A percentile compares a stretch with the other conserved stretches of the same genome.
Conservation (phyloP, 2,888 invertebrate species). For the Tyria jacobaeae region DNA sequence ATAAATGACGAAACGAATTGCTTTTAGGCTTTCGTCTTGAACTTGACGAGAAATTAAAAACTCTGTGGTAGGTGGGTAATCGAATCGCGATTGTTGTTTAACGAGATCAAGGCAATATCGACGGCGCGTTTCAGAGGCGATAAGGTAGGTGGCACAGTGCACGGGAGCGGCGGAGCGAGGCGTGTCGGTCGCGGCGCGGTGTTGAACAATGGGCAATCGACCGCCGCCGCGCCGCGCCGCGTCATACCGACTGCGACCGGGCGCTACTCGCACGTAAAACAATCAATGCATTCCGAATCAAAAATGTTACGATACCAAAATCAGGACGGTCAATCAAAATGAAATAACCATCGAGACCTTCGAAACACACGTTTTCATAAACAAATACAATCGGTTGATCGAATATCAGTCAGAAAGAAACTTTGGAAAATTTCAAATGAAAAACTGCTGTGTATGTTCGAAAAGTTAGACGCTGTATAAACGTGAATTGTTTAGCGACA, state of each 20-base stretch:
- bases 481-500: background rate
- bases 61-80: slow-evolving; percentile 74
- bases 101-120: slow-evolving; percentile 79
- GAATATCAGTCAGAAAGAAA: background rate
- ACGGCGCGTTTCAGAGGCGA: slow-evolving; percentile 65
- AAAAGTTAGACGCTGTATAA: background rate
- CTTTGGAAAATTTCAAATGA: background rate
- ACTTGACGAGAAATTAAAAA: slow-evolving; percentile 65
- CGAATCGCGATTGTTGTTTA: slow-evolving; percentile 73
- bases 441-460: background rate
- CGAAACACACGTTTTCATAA: slow-evolving; percentile 11
- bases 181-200: slow-evolving; percentile 79
- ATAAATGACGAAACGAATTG: slow-evolving; percentile 50
- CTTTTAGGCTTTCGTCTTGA: slow-evolving; percentile 46
- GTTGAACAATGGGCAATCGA: slow-evolving; percentile 81
- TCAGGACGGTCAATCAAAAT: slow-evolving; percentile 36
- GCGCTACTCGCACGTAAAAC: slow-evolving; percentile 48
- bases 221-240: slow-evolving; percentile 60
- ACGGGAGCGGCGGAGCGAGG: slow-evolving; percentile 74
- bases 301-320: slow-evolving; percentile 36
- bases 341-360: slow-evolving; percentile 23
- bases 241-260: slow-evolving; percentile 45
- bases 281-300: slow-evolving; percentile 42
- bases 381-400: slow-evolving; percentile 2
- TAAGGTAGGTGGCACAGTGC: slow-evolving; percentile 78